phyloP scores from a whole-genome alignment of 2,888 invertebrate species.

The Brenthis hecate region DNA sequence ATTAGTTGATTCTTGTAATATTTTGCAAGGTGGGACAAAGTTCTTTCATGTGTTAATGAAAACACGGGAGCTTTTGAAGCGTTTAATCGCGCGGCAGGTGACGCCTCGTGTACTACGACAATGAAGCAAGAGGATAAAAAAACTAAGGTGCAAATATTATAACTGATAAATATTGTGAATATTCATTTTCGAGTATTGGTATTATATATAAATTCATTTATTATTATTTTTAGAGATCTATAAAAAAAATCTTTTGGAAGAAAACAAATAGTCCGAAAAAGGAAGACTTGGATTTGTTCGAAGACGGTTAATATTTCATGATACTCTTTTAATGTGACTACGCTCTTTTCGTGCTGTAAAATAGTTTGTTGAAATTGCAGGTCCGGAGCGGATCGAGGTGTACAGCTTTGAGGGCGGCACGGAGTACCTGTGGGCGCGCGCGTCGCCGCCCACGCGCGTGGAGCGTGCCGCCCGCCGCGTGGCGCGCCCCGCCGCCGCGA shows the following conservation, averaged over 20 bases:
- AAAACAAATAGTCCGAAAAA: background rate
- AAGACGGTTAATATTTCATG: background rate
- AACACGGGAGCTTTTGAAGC: background rate
- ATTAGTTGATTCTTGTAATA: background rate
- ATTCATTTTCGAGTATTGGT: background rate
- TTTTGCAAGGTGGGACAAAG: conserved; percentile 19
- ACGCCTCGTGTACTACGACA: background rate
- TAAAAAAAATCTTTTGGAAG: conserved; percentile 14
- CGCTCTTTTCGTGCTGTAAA: background rate
- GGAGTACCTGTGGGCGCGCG: conserved; percentile 47
- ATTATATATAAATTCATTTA: background rate
- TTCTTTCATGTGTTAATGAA: background rate
- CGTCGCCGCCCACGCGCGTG: conserved; percentile 40
- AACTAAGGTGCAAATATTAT: background rate
- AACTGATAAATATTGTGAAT: background rate
- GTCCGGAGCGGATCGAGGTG: conserved; percentile 61
- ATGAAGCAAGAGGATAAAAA: background rate
- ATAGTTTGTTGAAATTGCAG: conserved; percentile 19
- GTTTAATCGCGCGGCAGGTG: background rate
- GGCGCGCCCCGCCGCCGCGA: conserved; percentile 69
- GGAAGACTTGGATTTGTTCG: background rate
- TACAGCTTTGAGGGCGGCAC: conserved; percentile 57
- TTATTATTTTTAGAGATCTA: conserved; percentile 3
- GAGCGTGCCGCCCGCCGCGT: conserved; percentile 44
- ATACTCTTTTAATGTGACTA: too few relatives aligned